Conservation (phyloP, 2,888 invertebrate species). For the Odontothrips loti region DNA sequence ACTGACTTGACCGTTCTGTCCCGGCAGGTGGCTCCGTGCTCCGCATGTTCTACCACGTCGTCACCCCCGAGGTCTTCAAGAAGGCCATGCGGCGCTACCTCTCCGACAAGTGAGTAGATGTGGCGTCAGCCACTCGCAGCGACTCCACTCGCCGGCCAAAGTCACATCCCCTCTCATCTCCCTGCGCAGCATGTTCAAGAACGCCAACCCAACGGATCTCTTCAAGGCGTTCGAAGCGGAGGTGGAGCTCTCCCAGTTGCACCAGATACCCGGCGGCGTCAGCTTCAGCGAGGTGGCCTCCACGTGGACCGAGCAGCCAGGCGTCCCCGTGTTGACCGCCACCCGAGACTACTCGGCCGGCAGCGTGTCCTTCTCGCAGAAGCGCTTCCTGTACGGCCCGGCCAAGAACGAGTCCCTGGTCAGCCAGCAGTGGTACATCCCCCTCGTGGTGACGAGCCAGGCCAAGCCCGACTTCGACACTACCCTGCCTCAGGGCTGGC, state of each 20-base stretch:
- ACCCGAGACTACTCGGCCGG: conserved; percentile 36
- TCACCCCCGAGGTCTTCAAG: conserved; percentile 34
- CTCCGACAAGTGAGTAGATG: conserved; percentile 40
- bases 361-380: background rate
- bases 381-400: conserved; percentile 15
- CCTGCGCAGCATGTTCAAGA: background rate
- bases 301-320: conserved; percentile 48
- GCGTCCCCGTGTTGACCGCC: conserved; percentile 45
- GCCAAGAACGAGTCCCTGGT: background rate
- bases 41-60: conserved; percentile 29
- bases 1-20: background rate
- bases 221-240: background rate
- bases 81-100: conserved; percentile 42
- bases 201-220: background rate
- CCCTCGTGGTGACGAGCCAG: background rate
- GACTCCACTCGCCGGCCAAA: background rate
- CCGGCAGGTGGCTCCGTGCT: conserved; percentile 30
- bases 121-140: background rate
- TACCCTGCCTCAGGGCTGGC: background rate
- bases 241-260: background rate
- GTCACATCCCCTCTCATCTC: background rate
- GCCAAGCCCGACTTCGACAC: background rate
- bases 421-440: background rate
- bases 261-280: conserved; percentile 36
- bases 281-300: conserved; percentile 46